Evolutionary conservation across 92 coral and sea anemone species (phyloP), one percentile per base, ranked within the genome.

Genomic region (Siderastrea radians): DNA sequence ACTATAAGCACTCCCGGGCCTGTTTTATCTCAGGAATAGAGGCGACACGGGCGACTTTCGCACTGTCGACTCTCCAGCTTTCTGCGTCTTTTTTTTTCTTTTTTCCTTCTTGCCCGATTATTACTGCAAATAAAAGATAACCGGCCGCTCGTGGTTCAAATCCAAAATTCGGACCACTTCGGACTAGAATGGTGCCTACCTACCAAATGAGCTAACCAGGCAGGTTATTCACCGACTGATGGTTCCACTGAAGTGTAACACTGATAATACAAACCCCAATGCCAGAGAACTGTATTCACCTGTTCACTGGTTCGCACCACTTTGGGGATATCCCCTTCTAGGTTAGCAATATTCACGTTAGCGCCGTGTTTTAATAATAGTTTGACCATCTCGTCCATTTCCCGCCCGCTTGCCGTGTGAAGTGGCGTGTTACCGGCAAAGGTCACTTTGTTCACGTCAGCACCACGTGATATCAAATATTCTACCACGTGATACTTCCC

Each of bases 321-420:
- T 49, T 85, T 80, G 3, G 99, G 98, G 7, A 80, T 89, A 77
- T 96, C 98, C 1, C 99, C 99, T 82, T 98, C 98, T 78, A 86
- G 79, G 86, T 98, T 98, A 61, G 96, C 90, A 50, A 96, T 77
- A 66, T 93, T 94, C 2, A 93, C 98, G 83, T 94, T 95, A 3
- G 98, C 99, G 45, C 98, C 99, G 66, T 84, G 84, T 51, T 75
- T 62, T 75, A 92, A 38, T 68, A 98, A 84, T 49, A 98, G 83
- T 45, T 79, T 86, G 15, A 91, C 93, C 90, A 98, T 94, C 62
- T 87, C 91, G 11, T 95, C 95, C 99, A 98, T 98, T 51, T 92
- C 94, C 9, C 98, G 94, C 5, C 99, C 99, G 68, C 98, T 91
- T 70, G 99, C 99, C 14, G 99, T 96, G 66, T 98, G 99, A 15